These are phyloP conservation scores for Hermetia illucens DNA, from an alignment of 1,140 invertebrate genomes.

Conservation along the genomic window DNA sequence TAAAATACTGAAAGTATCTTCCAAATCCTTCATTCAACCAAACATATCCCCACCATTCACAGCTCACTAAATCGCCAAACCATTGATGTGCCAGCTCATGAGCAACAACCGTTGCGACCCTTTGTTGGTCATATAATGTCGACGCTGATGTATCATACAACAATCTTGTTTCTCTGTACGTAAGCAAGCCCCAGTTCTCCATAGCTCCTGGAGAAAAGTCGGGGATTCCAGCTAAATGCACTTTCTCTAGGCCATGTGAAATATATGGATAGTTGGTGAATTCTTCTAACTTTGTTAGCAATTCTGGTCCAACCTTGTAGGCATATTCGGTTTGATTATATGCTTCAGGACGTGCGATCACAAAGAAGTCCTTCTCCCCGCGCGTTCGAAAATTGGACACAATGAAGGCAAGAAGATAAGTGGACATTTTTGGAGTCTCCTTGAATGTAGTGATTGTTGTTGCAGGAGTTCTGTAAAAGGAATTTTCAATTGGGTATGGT, in stretches of 20 bases:
- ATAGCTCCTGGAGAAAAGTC: constrained; percentile 73
- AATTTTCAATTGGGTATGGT: too few relatives aligned
- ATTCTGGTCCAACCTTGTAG: constrained; percentile 29
- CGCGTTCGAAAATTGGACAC: constrained; percentile 74
- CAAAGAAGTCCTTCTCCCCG: too few relatives aligned
- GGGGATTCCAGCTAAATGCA: constrained; percentile 60
- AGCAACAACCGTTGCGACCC: constrained; percentile 39
- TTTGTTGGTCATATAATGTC: constrained; percentile 34
- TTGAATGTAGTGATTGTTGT: too few relatives aligned
- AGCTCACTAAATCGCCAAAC: constrained; percentile 53
- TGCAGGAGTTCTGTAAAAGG: too few relatives aligned
- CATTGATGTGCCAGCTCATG: constrained; percentile 53
- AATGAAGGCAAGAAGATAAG: constrained; percentile 72
- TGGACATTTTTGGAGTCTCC: constrained; percentile 76
- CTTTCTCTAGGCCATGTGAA: constrained; percentile 33
- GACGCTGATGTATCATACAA: constrained; percentile 35
- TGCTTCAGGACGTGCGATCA: constrained; percentile 57
- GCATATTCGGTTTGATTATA: constrained; percentile 45
- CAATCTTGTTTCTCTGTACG: constrained; percentile 40
- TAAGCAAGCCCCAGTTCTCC: constrained; percentile 66
- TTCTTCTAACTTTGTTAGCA: constrained; percentile 31
- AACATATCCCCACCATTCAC: constrained; percentile 48
- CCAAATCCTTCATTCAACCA: constrained; percentile 62
- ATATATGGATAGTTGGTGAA: constrained; percentile 35
- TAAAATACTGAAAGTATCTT: constrained; percentile 52